A percentile compares a stretch with the other conserved stretches of the same genome.
Conservation (phyloP, 2,113 vertebrate genomes). For the Bothrops jararaca region DNA sequence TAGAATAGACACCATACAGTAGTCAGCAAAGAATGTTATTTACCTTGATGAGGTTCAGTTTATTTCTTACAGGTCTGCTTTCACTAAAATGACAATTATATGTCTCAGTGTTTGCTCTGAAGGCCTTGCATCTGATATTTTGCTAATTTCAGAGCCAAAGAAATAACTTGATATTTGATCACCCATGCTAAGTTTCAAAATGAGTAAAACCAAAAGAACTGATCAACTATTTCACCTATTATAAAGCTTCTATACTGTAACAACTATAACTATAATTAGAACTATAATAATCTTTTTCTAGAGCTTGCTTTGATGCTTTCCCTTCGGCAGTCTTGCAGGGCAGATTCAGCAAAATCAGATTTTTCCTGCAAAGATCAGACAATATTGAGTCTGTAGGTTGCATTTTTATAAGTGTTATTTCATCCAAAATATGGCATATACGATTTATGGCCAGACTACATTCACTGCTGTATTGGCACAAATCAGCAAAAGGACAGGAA, state of each 20-base stretch:
- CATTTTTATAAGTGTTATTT: background rate
- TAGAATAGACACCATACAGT: background rate
- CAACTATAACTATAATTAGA: background rate
- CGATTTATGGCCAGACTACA: background rate
- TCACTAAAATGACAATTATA: background rate
- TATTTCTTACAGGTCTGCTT: background rate
- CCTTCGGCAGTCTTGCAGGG: background rate
- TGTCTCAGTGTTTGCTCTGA: background rate
- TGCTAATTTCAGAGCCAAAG: background rate
- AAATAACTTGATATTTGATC: background rate
- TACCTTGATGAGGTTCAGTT: background rate
- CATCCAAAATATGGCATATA: background rate
- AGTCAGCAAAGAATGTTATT: background rate
- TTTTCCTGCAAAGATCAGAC: background rate
- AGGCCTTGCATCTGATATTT: background rate
- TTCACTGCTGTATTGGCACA: background rate
- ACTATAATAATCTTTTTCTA: background rate
- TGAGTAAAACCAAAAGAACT: background rate
- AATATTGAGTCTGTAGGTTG: background rate
- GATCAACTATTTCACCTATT: background rate
- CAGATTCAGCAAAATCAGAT: background rate
- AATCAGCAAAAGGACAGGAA: background rate
- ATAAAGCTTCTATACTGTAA: background rate
- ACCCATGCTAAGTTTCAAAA: background rate
- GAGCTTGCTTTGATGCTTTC: background rate